phyloP scores from a whole-genome alignment of 2,797 vertebrate genomes.

The Chloroceryle inda region DNA sequence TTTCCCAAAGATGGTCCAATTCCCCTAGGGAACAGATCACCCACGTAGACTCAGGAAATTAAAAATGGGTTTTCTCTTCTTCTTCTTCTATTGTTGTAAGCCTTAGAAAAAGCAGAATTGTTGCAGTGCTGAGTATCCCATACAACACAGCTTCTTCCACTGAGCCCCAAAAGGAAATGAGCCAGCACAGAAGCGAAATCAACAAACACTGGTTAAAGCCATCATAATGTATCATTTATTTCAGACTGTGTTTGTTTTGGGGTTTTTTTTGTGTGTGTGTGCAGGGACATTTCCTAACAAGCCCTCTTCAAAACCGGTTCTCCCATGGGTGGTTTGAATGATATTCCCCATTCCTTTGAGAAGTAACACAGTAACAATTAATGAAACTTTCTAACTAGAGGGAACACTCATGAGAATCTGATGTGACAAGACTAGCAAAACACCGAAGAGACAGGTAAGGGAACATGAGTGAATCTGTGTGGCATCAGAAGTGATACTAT shows the following conservation, averaged over 20 bases:
- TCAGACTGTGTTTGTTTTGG: neutral
- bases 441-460: neutral
- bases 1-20: neutral
- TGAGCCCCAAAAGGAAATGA: neutral
- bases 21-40: neutral
- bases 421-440: neutral
- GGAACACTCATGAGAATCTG: neutral
- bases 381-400: neutral
- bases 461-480: neutral
- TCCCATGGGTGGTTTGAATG: neutral
- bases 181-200: neutral
- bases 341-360: neutral
- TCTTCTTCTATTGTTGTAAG: neutral
- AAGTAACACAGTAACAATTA: neutral
- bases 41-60: conserved; percentile 9
- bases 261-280: neutral
- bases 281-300: neutral
- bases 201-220: neutral
- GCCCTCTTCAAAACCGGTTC: neutral
- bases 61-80: conserved; percentile 15
- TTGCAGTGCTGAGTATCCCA: neutral
- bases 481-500: neutral
- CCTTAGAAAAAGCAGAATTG: neutral
- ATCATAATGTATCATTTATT: neutral
- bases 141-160: neutral